Evolutionary conservation across 2,888 invertebrate species (phyloP).

Genomic region (Nemoura dubitans): DNA sequence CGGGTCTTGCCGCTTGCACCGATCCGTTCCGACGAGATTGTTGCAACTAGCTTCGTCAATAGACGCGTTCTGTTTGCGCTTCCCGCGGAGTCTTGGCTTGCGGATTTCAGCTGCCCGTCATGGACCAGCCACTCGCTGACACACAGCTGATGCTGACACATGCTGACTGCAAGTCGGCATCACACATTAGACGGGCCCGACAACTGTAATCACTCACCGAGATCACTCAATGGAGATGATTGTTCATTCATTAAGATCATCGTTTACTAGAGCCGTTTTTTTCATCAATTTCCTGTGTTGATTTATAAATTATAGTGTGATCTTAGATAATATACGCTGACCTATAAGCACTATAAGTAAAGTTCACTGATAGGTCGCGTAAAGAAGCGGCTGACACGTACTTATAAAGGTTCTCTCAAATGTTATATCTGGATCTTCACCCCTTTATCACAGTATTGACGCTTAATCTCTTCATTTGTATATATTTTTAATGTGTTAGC

Average conservation of each 20-base stretch:
- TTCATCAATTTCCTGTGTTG: neutral
- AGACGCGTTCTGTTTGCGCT: neutral
- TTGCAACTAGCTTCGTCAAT: neutral
- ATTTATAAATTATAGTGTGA: neutral
- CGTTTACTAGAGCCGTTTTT: neutral
- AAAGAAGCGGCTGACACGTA: neutral
- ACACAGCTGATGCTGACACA: neutral
- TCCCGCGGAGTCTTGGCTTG: neutral
- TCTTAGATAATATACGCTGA: constrained; percentile 1
- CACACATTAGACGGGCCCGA: neutral
- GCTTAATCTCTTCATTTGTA: too few relatives aligned
- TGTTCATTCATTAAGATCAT: neutral
- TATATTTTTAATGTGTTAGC: too few relatives aligned
- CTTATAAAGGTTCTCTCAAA: neutral
- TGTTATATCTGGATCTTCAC: neutral
- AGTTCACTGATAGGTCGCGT: neutral
- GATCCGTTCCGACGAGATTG: neutral
- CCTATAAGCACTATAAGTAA: neutral
- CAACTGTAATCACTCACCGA: constrained; percentile 1
- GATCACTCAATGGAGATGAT: neutral
- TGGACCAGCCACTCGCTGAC: neutral
- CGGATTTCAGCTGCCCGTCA: neutral
- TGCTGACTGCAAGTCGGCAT: neutral
- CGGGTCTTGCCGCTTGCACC: too few relatives aligned
- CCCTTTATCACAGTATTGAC: neutral